Evolutionary conservation across 2,113 vertebrate species (phyloP).

Genomic region (Chitala chitala): DNA sequence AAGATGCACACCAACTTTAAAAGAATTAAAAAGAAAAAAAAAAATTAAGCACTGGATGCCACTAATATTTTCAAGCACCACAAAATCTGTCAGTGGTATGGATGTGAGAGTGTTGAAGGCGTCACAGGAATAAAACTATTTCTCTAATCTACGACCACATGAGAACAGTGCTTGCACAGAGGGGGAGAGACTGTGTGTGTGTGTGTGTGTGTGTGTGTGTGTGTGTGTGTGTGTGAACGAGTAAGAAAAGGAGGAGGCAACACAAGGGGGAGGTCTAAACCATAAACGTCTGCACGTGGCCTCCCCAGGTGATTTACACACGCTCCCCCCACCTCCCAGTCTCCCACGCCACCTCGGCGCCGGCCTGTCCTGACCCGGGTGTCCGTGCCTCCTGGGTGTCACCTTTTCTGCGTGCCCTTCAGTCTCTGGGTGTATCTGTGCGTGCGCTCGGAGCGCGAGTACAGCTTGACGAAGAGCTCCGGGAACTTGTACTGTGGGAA

Average conservation of each 20-base stretch:
- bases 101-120: conserved; percentile 25
- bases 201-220: too few species aligned
- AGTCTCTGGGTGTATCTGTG: conserved; percentile 85
- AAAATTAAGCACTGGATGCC: conserved; percentile 23
- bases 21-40: conserved; percentile 12
- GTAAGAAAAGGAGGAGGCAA: neutral
- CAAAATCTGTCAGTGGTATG: conserved; percentile 33
- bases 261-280: neutral
- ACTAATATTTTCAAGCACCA: conserved; percentile 18
- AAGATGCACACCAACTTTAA: conserved; percentile 7
- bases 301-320: neutral
- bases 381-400: conserved; percentile 65
- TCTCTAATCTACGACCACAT: conserved; percentile 31
- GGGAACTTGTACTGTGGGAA: conserved; percentile 95
- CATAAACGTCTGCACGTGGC: neutral
- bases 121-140: conserved; percentile 30
- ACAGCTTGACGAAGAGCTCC: conserved; percentile 94
- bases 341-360: neutral
- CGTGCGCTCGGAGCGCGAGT: conserved; percentile 88
- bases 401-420: conserved; percentile 88
- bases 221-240: neutral
- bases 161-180: conserved; percentile 31
- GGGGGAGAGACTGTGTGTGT: too few species aligned
- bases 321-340: neutral
- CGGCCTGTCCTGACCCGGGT: conserved; percentile 19